Conservation (phyloP, 2,113 vertebrate genomes). For the Corapipo altera region DNA sequence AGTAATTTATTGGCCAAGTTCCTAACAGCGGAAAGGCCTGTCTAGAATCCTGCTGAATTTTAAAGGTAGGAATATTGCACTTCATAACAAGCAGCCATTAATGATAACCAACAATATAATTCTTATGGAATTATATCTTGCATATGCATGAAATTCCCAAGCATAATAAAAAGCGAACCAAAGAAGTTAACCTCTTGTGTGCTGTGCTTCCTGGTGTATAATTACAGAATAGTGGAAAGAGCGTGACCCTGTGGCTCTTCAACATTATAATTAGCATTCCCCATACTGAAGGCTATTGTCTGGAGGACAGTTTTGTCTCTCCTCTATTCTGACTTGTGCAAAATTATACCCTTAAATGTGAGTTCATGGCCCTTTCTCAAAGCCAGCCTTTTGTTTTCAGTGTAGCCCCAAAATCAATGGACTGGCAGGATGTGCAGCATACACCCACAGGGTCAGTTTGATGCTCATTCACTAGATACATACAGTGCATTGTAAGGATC, state of each 20-base stretch:
- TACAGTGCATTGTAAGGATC: slow-evolving; percentile 12
- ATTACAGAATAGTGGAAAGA: slow-evolving; percentile 40
- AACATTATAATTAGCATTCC: slow-evolving; percentile 62
- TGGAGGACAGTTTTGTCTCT: slow-evolving; percentile 48
- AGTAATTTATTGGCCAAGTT: slow-evolving; percentile 73
- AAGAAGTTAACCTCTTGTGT: slow-evolving; percentile 51
- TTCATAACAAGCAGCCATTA: slow-evolving; percentile 61
- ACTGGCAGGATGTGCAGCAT: slow-evolving; percentile 38
- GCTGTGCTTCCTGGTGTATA: slow-evolving; percentile 4
- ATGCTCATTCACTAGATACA: slow-evolving; percentile 57
- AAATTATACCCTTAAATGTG: slow-evolving; percentile 49
- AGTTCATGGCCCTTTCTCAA: slow-evolving; percentile 61
- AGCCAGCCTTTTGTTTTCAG: slow-evolving; percentile 42
- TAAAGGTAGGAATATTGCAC: slow-evolving; percentile 66
- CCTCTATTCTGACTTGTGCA: slow-evolving; percentile 45
- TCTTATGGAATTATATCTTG: slow-evolving; percentile 43
- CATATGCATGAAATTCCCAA: slow-evolving; percentile 40
- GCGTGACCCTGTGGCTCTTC: slow-evolving; percentile 7
- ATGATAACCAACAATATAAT: slow-evolving; percentile 60
- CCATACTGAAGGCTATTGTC: slow-evolving; percentile 57
- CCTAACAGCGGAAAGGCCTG: slow-evolving; percentile 63
- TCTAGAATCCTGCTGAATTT: slow-evolving; percentile 65
- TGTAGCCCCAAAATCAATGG: slow-evolving; percentile 51
- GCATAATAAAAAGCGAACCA: background rate
- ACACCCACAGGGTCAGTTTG: slow-evolving; percentile 62